A percentile compares a stretch with the other conserved stretches of the same genome.
Conservation (phyloP, 2,888 invertebrate species). For the Drosophila niveifrons region DNA sequence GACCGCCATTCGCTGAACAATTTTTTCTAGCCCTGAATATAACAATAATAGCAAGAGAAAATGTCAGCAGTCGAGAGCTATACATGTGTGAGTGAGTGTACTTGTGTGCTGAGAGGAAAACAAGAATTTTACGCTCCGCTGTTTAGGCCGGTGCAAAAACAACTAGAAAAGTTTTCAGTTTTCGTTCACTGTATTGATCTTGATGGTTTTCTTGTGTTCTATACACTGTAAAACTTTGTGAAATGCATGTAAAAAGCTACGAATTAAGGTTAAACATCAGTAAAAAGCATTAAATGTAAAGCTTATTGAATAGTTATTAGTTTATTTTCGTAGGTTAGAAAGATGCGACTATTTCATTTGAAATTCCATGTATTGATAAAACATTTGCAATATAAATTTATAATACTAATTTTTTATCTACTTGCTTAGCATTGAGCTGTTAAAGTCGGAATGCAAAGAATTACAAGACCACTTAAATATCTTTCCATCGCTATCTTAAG, state of each 20-base stretch:
- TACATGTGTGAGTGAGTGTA: constrained; percentile 12
- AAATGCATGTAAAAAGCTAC: too few species aligned
- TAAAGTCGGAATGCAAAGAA: too few species aligned
- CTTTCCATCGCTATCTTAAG: too few species aligned
- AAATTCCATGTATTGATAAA: too few species aligned
- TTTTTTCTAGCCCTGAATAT: constrained; percentile 52
- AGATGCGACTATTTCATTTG: too few species aligned
- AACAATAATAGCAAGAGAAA: constrained; percentile 39
- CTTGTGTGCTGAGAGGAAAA: constrained; percentile 45
- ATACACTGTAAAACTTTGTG: constrained; percentile 18
- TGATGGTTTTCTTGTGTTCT: constrained; percentile 8
- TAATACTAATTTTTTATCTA: too few species aligned
- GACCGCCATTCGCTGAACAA: constrained; percentile 59
- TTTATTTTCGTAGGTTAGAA: neutral
- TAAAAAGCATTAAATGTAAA: too few species aligned
- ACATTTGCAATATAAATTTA: too few species aligned
- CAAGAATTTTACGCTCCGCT: constrained; percentile 65
- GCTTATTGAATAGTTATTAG: neutral
- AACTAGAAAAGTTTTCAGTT: constrained; percentile 54
- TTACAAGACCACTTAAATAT: too few species aligned
- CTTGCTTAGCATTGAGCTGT: too few species aligned
- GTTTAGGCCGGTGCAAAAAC: constrained; percentile 64
- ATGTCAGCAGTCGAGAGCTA: constrained; percentile 33
- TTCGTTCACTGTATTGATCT: constrained; percentile 26
- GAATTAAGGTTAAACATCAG: too few species aligned